Percentiles rank a stretch among this genome's conserved stretches.
Evolutionary conservation across 2,888 invertebrate genomes (phyloP).

Genomic region (Agrochola circellaris): DNA sequence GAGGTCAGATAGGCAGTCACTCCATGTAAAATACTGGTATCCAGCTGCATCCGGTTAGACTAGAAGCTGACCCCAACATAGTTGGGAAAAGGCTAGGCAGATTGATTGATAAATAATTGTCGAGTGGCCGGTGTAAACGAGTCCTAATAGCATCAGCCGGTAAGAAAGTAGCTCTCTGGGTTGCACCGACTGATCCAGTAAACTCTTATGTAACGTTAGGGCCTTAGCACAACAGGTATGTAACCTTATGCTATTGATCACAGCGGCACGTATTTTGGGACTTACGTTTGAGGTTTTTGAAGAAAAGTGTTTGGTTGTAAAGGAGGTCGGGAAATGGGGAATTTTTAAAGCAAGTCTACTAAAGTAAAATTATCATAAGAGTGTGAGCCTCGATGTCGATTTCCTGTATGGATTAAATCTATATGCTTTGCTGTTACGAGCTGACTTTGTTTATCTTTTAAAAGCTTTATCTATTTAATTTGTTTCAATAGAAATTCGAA

Average conservation of each 20-base stretch:
- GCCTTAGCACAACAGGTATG: slow-evolving; percentile 69
- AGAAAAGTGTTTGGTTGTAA: no score
- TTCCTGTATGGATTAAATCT: neutral
- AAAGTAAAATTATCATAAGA: no score
- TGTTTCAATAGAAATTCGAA: neutral
- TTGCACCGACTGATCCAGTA: slow-evolving; percentile 87
- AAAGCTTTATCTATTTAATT: neutral
- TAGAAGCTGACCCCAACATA: no score
- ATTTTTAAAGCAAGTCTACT: no score
- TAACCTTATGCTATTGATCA: slow-evolving; percentile 21
- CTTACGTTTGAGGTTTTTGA: no score
- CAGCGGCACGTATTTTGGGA: neutral
- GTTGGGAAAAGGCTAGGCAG: no score
- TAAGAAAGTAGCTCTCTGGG: slow-evolving; percentile 87
- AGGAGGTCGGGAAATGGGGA: no score
- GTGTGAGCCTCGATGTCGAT: neutral
- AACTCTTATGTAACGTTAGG: slow-evolving; percentile 82
- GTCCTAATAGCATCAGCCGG: slow-evolving; percentile 75
- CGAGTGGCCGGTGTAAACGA: slow-evolving; percentile 72
- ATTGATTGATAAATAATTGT: slow-evolving; percentile 41
- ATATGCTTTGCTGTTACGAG: neutral
- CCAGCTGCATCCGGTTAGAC: no score
- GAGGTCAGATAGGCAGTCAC: no score
- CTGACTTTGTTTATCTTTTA: neutral
- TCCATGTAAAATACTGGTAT: no score